Base-by-base conservation (phyloP, 2,113 vertebrate species). In the Sceloporus undulatus region DNA sequence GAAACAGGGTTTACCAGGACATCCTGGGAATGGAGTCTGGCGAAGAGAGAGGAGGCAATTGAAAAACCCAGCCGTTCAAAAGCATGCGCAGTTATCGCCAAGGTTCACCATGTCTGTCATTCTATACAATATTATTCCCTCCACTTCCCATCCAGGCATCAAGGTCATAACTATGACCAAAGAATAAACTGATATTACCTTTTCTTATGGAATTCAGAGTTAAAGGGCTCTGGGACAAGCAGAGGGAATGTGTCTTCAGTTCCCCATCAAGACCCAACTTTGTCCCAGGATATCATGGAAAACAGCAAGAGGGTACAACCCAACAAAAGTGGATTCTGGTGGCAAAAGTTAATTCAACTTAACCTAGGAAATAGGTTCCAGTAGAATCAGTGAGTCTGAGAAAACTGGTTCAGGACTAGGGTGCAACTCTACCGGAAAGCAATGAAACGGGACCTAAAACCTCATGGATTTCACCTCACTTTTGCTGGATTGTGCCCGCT, bases 31-130 rank as follows among this genome's bases (percentile, higher is more conserved):
- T 34, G 71, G 56, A 52, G 48, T 29, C 73, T 70, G n/a, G 81
- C 40, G 23, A 16, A 84, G 87, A 78, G 62, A 86, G n/a, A 66
- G 87, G 42, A 66, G 62, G 73, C 29, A n/a, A 29, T 70, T 66
- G 29, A 71, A 77, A 70, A 48, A 34, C 19, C 3, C 42, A 42
- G 10, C 19, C 23, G 40, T 52, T 83, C 48, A 54, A 16, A 78
- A 62, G 40, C 3, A 23, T 34, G 34, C 23, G 13, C 40, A 52
- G 25, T 16, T 10, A 74, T 38, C 9, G 11, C 42, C 68, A 82
- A 25, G 10, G 13, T 52, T n/a, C 59, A 34, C 86, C 79, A 88
- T 34, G 19, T 38, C 38, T 65, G 27, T 27, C 71, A 42, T 21
- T 40, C 71, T 10, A 29, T 42, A 29, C 65, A 59, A 23, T 48